Percentiles rank a stretch among this genome's conserved stretches.
Evolutionary conservation across 2,797 vertebrate genomes (phyloP).

Genomic region (Hybognathus amarus): DNA sequence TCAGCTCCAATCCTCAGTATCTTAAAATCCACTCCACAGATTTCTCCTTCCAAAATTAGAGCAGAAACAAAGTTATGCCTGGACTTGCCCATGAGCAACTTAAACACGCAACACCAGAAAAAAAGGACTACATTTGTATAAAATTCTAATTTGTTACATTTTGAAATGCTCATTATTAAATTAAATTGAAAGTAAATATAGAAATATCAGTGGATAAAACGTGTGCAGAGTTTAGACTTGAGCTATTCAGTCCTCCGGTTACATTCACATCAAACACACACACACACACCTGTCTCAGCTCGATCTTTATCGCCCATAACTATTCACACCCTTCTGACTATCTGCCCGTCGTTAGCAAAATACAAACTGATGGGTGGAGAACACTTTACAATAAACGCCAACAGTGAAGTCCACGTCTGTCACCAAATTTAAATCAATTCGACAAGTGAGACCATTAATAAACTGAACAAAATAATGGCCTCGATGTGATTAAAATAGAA

Average conservation of each 20-base stretch:
- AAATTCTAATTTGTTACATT: neutral
- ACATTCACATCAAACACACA: slow-evolving; percentile 11
- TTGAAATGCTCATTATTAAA: neutral
- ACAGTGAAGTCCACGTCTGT: slow-evolving; percentile 21
- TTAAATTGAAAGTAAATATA: neutral
- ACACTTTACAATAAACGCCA: slow-evolving; percentile 36
- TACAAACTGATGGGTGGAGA: slow-evolving; percentile 58
- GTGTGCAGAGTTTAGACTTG: neutral
- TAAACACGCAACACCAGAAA: neutral
- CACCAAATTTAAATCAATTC: slow-evolving; percentile 7
- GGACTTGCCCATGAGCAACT: neutral
- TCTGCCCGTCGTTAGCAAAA: slow-evolving; percentile 36
- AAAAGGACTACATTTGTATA: neutral
- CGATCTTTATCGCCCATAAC: slow-evolving; percentile 32
- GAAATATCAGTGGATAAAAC: neutral
- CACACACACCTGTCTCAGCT: neutral
- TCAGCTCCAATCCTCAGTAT: neutral
- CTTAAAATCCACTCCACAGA: neutral
- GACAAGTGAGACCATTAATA: neutral
- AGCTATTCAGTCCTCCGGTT: neutral
- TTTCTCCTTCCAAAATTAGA: too few relatives aligned
- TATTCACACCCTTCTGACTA: slow-evolving; percentile 49
- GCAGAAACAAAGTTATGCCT: neutral
- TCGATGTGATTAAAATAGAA: neutral
- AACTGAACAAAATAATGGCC: neutral